phyloP scores from a whole-genome alignment of 2,888 invertebrate species.

The Acleris laterana region DNA sequence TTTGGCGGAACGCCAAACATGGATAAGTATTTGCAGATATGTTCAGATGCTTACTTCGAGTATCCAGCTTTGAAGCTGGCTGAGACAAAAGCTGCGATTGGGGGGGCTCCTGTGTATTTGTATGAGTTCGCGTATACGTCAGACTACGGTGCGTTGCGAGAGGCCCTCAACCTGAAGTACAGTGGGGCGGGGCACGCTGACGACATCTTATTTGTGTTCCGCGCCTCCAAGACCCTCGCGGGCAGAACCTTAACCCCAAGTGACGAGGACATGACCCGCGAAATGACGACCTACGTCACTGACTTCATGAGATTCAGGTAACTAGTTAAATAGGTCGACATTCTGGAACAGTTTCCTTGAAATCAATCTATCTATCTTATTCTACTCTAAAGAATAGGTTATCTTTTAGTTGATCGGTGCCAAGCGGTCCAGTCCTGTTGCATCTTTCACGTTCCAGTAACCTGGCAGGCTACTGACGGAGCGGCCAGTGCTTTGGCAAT shows the following conservation, averaged over 20 bases:
- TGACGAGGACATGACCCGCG: conserved; percentile 45
- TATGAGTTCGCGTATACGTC: conserved; percentile 83
- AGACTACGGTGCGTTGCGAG: conserved; percentile 73
- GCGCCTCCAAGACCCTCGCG: conserved; percentile 54
- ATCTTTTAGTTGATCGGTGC: too few species aligned
- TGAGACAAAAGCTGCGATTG: conserved; percentile 45
- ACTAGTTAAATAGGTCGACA: conserved; percentile 37
- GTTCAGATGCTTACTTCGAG: conserved; percentile 61
- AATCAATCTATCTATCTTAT: too few species aligned
- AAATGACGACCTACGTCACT: conserved; percentile 56
- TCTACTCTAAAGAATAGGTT: too few species aligned
- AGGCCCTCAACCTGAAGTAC: conserved; percentile 59
- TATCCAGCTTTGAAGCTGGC: conserved; percentile 66
- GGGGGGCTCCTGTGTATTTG: conserved; percentile 74
- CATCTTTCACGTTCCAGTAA: too few species aligned
- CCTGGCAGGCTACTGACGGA: too few species aligned
- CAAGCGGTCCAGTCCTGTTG: too few species aligned
- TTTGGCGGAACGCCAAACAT: conserved; percentile 53
- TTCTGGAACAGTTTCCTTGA: neutral
- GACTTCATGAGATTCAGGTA: conserved; percentile 67
- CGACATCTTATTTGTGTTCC: conserved; percentile 83
- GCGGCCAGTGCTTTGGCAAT: too few species aligned
- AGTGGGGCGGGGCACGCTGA: conserved; percentile 85
- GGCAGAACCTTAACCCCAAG: conserved; percentile 42
- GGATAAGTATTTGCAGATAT: conserved; percentile 57